phyloP scores from a whole-genome alignment of 2,797 vertebrate species.

The Carcharodon carcharias region DNA sequence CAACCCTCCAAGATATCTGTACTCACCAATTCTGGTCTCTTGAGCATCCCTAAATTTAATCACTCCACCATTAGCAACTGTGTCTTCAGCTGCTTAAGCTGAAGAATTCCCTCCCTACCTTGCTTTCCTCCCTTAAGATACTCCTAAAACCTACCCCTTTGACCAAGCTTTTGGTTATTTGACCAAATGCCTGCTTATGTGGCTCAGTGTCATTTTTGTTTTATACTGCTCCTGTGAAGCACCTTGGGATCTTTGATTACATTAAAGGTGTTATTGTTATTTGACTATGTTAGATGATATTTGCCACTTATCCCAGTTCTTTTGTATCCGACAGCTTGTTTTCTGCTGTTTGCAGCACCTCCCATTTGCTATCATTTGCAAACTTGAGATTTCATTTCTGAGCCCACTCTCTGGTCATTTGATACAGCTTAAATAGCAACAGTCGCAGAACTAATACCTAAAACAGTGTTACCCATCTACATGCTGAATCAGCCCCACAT shows the following conservation, averaged over 20 bases:
- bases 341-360: neutral
- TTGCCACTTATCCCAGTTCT: neutral
- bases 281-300: neutral
- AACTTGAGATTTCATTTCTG: neutral
- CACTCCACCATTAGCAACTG: too few species aligned
- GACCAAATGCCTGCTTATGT: neutral
- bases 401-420: neutral
- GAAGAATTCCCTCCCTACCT: neutral
- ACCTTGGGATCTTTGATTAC: neutral
- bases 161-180: neutral
- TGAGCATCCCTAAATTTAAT: too few species aligned
- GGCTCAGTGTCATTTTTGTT: neutral
- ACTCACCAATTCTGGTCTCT: too few species aligned
- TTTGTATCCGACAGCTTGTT: neutral
- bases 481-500: neutral
- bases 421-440: neutral
- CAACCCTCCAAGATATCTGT: too few species aligned
- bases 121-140: neutral
- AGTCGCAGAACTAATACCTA: neutral
- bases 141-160: neutral
- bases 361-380: neutral
- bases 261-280: neutral
- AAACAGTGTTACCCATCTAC: neutral
- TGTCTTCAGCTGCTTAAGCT: neutral
- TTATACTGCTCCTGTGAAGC: neutral